phyloP scores from a whole-genome alignment of 2,113 vertebrate species.

The Tragelaphus buxtoni region DNA sequence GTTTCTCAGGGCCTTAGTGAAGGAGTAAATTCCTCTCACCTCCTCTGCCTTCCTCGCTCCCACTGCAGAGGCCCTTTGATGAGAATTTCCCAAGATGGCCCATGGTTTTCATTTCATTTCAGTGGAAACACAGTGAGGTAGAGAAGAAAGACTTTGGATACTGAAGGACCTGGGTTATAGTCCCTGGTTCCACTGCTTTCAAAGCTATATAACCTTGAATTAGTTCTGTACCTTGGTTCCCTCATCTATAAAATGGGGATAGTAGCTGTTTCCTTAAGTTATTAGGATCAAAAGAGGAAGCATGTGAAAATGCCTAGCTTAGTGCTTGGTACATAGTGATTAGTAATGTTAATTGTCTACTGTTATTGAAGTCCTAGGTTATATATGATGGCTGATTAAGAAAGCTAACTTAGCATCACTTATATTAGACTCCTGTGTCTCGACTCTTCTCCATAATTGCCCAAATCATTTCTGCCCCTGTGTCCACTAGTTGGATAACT shows the following conservation, averaged over 20 bases:
- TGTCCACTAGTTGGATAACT: not conserved
- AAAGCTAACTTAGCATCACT: not conserved
- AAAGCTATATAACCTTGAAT: not conserved
- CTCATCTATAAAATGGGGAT: not conserved
- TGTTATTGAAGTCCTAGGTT: not conserved
- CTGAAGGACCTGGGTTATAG: not conserved
- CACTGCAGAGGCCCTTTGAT: not conserved
- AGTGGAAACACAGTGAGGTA: not conserved
- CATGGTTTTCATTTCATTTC: not conserved
- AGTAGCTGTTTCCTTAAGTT: not conserved
- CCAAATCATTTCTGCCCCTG: not conserved
- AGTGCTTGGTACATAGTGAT: not conserved
- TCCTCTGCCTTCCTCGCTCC: not conserved
- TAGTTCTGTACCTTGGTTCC: not conserved
- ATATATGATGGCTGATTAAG: not conserved
- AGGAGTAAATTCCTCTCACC: not conserved
- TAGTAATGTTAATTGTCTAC: not conserved
- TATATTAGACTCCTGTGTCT: not conserved
- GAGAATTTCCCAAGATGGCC: not conserved
- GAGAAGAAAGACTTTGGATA: not conserved
- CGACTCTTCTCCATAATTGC: not conserved
- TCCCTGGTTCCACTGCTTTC: not conserved
- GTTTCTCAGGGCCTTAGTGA: not conserved
- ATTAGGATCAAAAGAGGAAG: not conserved
- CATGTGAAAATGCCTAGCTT: not conserved